Conservation (phyloP, 2,888 invertebrate genomes). For the Proisotoma minuta region DNA sequence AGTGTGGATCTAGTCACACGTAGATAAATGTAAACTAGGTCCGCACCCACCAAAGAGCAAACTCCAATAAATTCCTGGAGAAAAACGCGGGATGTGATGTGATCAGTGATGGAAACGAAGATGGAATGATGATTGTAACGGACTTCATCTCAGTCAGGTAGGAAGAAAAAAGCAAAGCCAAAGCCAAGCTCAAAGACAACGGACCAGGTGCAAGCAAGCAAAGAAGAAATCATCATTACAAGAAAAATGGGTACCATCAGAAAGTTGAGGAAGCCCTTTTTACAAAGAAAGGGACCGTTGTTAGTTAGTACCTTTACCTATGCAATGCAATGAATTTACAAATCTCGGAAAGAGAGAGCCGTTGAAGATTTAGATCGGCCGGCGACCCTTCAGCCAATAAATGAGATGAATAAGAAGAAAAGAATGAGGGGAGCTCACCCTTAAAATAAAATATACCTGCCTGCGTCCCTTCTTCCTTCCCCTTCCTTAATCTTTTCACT, state of each 20-base stretch:
- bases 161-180: background rate
- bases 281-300: background rate
- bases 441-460: too few relatives aligned
- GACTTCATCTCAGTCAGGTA: background rate
- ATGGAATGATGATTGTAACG: too few relatives aligned
- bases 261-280: too few relatives aligned
- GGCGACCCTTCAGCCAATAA: background rate
- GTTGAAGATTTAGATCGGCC: background rate
- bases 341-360: background rate
- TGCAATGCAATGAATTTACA: background rate
- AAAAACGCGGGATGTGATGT: slow-evolving; percentile 8
- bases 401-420: too few relatives aligned
- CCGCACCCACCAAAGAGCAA: slow-evolving; percentile 68
- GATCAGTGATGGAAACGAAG: too few relatives aligned
- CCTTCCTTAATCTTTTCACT: too few relatives aligned
- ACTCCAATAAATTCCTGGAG: slow-evolving; percentile 16
- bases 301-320: background rate
- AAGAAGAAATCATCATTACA: too few relatives aligned
- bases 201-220: slow-evolving; percentile 6
- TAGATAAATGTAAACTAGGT: slow-evolving; percentile 60
- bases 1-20: slow-evolving; percentile 86
- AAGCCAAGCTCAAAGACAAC: background rate
- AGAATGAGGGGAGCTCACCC: too few relatives aligned
- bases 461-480: too few relatives aligned
- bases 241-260: too few relatives aligned